Evolutionary conservation across 2,888 invertebrate species (phyloP), one percentile per base, ranked within the genome.

Genomic region (Apamea monoglypha): DNA sequence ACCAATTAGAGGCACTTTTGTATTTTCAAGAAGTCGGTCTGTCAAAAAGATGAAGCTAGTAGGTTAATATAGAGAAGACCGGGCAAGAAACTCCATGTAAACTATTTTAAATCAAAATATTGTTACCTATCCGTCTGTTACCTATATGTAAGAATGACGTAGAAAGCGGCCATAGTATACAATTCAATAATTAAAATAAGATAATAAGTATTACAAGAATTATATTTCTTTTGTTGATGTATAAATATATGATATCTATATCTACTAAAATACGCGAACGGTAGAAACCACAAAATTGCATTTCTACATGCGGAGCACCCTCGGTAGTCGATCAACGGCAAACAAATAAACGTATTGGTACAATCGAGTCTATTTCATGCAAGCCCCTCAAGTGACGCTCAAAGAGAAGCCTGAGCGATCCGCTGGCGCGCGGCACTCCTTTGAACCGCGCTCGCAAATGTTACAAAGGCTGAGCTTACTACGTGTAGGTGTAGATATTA

Each of bases 341-440:
- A 96, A 96, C 95, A 95, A 95, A 94, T 95, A 96, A 95, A 94
- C 92, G 93, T 95, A 95, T 95, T 93, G 94, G 92, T 92, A 95
- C 94, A 94, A 94, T 93, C 92, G 92, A 92, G 91, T 94, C 93
- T 90, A 93, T 93, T 93, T 89, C 93, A 91, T 90, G 92, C 93
- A 94, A 94, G 93, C 94, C 95, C 94, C 93, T 91, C 94, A 94
- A 94, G 91, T 92, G 92, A 91, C 89, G 78, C 93, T 96, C 96
- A 96, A 96, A 96, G 96, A 91, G 96, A 95, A 96, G 94, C 95
- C 94, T 88, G 84, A 78, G 85, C 88, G 87, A 88, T 86, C 86
- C 74, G 74, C 88, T 21, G 71, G n/a, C 68, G 67, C n/a, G n/a
- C 71, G 68, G 68, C 68, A 86, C 90, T 92, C 93, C 93, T 94